These are phyloP conservation scores for Apteryx owenii DNA, from an alignment of 2,113 vertebrate species.

Conservation along the genomic window DNA sequence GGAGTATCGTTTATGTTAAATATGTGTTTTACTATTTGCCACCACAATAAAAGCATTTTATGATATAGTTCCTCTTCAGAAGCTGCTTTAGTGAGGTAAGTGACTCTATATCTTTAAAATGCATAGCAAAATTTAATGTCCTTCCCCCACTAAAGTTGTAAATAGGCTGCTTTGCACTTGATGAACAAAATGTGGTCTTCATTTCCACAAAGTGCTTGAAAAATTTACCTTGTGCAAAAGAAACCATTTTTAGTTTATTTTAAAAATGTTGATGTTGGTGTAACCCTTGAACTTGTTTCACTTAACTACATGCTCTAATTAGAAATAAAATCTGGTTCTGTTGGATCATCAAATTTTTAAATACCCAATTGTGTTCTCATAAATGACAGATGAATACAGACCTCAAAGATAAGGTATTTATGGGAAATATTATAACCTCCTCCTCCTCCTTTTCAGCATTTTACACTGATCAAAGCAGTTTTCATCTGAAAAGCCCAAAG, in stretches of 20 bases:
- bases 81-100: neutral
- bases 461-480: neutral
- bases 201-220: neutral
- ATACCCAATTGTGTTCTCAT: neutral
- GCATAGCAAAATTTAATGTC: neutral
- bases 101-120: neutral
- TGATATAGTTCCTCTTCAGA: neutral
- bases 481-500: neutral
- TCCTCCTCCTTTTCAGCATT: neutral
- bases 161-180: neutral
- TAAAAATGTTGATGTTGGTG: neutral
- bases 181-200: neutral
- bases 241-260: neutral
- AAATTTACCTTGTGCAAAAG: neutral
- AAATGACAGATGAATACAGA: neutral
- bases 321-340: neutral
- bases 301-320: neutral
- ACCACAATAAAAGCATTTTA: neutral
- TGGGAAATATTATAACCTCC: neutral
- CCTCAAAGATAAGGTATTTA: neutral
- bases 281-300: neutral
- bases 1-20: neutral
- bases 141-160: neutral
- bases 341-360: neutral
- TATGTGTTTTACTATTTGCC: neutral